Evolutionary conservation across 2,888 invertebrate genomes (phyloP).

Genomic region (Incurvaria masculella): DNA sequence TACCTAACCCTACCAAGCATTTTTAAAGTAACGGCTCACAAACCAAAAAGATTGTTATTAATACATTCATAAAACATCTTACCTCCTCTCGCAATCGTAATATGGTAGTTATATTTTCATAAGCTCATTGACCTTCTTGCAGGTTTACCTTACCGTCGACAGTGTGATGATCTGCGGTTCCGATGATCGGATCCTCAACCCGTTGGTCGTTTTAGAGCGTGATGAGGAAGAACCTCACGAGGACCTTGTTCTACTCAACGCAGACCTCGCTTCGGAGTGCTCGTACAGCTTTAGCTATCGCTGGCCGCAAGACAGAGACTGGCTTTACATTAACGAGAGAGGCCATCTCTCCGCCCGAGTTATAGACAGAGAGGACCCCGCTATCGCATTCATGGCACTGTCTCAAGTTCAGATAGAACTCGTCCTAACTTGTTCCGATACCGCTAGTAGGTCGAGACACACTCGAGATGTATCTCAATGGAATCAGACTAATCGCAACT

Average conservation of each 20-base stretch:
- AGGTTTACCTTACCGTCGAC: slow-evolving; percentile 35
- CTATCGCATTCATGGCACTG: slow-evolving; percentile 43
- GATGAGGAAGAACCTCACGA: slow-evolving; percentile 37
- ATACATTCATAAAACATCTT: too few relatives aligned
- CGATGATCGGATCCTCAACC: slow-evolving; percentile 26
- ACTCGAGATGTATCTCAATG: background rate
- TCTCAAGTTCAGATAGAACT: slow-evolving; percentile 50
- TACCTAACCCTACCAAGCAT: too few relatives aligned
- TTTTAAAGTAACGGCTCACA: too few relatives aligned
- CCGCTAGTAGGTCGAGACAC: slow-evolving; percentile 13
- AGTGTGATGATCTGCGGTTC: slow-evolving; percentile 24
- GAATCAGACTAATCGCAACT: slow-evolving; percentile 27
- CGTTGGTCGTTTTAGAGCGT: slow-evolving; percentile 36
- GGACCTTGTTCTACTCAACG: slow-evolving; percentile 29
- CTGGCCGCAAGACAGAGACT: slow-evolving; percentile 38
- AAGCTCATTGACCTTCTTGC: slow-evolving; percentile 8
- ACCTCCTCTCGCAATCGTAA: too few relatives aligned
- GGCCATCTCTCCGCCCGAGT: slow-evolving; percentile 30
- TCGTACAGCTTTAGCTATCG: slow-evolving; percentile 30
- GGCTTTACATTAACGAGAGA: slow-evolving; percentile 38
- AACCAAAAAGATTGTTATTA: too few relatives aligned
- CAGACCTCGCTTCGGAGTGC: slow-evolving; percentile 26
- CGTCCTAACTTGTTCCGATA: slow-evolving; percentile 29
- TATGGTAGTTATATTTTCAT: too few relatives aligned
- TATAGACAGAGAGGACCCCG: slow-evolving; percentile 44